Evolutionary conservation across 2,797 vertebrate species (phyloP).

Genomic region (Clarias laeviceps): DNA sequence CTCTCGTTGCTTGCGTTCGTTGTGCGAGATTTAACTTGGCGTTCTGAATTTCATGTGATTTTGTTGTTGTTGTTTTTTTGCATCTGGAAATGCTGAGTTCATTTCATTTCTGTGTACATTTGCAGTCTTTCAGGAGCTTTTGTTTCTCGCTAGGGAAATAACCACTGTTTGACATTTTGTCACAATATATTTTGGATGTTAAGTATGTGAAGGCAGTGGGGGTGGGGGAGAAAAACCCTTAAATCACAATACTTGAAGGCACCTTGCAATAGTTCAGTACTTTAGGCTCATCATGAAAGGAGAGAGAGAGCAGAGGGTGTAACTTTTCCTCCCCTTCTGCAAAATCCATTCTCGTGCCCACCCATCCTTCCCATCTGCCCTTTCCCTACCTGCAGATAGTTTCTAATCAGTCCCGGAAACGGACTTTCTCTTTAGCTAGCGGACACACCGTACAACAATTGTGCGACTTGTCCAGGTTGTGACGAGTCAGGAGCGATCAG

Average conservation of each 20-base stretch:
- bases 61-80: background rate
- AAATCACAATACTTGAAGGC: background rate
- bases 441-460: background rate
- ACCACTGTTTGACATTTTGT: background rate
- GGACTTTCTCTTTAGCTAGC: too few relatives aligned
- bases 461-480: background rate
- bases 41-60: conserved; percentile 21
- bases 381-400: background rate
- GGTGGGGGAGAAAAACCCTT: background rate
- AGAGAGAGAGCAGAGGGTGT: background rate
- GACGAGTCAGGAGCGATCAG: background rate
- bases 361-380: background rate
- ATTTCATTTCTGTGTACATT: conserved; percentile 24
- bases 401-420: background rate
- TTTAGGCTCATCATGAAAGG: background rate
- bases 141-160: conserved; percentile 7
- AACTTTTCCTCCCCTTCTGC: background rate
- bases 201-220: background rate
- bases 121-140: background rate
- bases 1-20: background rate
- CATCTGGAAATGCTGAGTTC: conserved; percentile 27
- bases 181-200: conserved; percentile 27
- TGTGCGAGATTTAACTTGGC: conserved; percentile 35
- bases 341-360: background rate
- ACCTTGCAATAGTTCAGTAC: background rate